Evolutionary conservation across 2,797 vertebrate genomes (phyloP), one percentile per base, ranked within the genome.

Genomic region (Hephaestus fuliginosus): DNA sequence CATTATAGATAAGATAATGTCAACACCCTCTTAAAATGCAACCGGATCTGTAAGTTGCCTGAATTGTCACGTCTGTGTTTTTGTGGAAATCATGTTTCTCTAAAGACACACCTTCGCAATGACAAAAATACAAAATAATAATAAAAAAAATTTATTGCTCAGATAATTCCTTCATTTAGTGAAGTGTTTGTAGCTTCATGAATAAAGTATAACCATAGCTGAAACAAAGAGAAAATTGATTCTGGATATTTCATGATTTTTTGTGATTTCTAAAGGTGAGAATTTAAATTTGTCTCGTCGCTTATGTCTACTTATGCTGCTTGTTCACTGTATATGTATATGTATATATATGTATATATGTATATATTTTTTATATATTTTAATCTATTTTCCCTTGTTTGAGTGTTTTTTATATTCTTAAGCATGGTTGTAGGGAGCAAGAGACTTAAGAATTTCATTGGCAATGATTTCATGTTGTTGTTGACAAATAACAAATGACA

Each of bases 1-100:
- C 7, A 11, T 15, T 10, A 39, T 22, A 74, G 80, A 85, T 86
- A 68, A 80, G 67, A 87, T 81, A 83, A 74, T 4, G 30, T 2
- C 2, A 55, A 56, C 15, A 10, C 1, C 10, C 0, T 49, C 14
- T 69, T 43, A 11, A 36, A 62, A 46, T 12, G 3, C 25, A 72
- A 65, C 53, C 2, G 4, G 30, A 33, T 33, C 11, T 58, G 28
- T 20, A 58, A 44, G 18, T 15, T 3, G n/a, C 30, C 14, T 17
- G 14, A 52, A 22, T 12, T 12, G 14, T 22, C 39, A 41, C 28
- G 5, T 22, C n/a, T 1, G 2, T 44, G 15, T 44, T 52, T 44
- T 14, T 51, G 17, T 17, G 6, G 20, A 58, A 49, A 36, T 25
- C 10, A 17, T 13, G 20, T 65, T 33, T 11, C 28, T 20, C 12